Base-by-base conservation (phyloP, 2,113 vertebrate species). In the Polypterus senegalus region DNA sequence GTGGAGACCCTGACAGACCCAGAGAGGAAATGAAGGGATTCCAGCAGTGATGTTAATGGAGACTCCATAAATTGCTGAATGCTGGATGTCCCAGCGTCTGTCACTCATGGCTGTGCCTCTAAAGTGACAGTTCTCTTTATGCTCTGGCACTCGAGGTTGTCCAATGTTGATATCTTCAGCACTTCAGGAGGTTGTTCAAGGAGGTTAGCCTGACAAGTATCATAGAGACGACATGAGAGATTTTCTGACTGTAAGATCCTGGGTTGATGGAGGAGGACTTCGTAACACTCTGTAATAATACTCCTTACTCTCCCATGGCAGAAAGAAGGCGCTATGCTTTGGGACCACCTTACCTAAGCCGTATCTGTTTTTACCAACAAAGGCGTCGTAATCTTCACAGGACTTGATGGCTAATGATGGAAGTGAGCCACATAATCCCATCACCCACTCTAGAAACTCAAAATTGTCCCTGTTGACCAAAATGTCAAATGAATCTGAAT, bases 391-490 rank as follows among this genome's bases (percentile, higher is more conserved):
- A 5, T 52, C 63, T 59, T 56, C n/a, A 4, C 63, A 64, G 8
- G 56, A 59, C 4, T 59, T 59, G 45, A 64, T 54, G 10, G 63
- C 58, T 10, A 59, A 44, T 4, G 7, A 10, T 59, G 63, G 63
- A 27, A 59, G 46, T 3, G 4, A 3, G n/a, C 63, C 63, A 45
- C 8, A 43, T 7, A 51, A 54, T 47, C 3, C 63, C 5, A 0
- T 1, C 49, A 8, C 8, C 63, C 63, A 65, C n/a, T 9, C 47
- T 53, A 65, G 53, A 3, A 58, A 48, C 49, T 65, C 63, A 45
- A 65, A 56, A 7, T 49, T 45, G 46, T 65, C 10, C 44, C 45
- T 52, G 6, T 65, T 65, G 5, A 61, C 47, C 63, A 65, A 60
- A 54, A 65, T 3, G 52, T 48, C 4, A 53, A 65, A 65, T 4